Evolutionary conservation across 2,113 vertebrate species (phyloP).

Genomic region (Antigone vipio): DNA sequence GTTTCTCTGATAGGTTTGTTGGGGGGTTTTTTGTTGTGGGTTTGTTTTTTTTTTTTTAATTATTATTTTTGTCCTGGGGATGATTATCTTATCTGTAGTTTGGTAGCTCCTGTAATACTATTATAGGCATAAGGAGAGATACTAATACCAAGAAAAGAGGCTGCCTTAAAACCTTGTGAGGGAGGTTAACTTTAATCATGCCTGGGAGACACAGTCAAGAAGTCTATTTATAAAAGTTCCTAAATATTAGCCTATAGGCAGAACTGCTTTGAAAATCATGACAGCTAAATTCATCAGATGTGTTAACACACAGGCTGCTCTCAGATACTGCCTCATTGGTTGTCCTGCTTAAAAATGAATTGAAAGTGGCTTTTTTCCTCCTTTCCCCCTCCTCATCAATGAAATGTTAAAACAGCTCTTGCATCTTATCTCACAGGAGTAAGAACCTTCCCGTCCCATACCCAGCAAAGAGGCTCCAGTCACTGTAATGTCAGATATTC

Average conservation of each 20-base stretch:
- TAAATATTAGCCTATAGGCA: background rate
- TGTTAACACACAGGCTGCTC: background rate
- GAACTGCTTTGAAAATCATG: background rate
- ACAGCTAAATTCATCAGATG: background rate
- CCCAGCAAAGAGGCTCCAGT: accelerated
- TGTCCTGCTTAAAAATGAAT: background rate
- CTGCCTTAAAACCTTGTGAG: background rate
- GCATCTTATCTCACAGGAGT: background rate
- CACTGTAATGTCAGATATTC: background rate
- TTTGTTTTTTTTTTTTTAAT: background rate
- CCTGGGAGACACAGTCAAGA: background rate
- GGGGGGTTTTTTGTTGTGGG: no score
- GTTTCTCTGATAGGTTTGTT: background rate
- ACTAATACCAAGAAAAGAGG: background rate
- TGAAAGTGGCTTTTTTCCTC: background rate
- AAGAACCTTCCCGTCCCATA: background rate
- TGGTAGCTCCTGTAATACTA: background rate
- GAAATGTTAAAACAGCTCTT: background rate
- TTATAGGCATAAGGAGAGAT: background rate
- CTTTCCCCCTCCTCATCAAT: background rate
- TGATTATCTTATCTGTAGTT: background rate
- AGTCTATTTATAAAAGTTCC: background rate
- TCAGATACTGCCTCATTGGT: background rate
- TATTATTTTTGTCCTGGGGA: background rate
- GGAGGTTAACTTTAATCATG: background rate